Evolutionary conservation across 1,140 invertebrate species (phyloP).

Genomic region (Ostrea denselamellosa): DNA sequence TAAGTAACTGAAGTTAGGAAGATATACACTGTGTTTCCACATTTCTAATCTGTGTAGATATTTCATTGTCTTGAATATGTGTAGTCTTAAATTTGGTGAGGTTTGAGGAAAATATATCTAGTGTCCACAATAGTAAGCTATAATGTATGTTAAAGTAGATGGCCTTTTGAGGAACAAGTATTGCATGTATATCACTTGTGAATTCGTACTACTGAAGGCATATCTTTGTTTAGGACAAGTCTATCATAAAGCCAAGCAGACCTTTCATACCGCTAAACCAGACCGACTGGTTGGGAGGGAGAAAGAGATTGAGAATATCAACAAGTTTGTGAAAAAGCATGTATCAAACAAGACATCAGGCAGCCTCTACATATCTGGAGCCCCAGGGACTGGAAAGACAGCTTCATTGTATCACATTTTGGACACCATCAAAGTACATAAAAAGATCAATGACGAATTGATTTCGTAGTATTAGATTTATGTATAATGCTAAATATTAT

Average conservation of each 20-base stretch:
- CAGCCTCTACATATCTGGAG: slow-evolving; percentile 95
- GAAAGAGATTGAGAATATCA: slow-evolving; percentile 85
- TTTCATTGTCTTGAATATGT: background rate
- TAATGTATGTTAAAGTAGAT: background rate
- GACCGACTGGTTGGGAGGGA: slow-evolving; percentile 88
- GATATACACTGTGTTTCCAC: background rate
- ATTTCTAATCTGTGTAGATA: background rate
- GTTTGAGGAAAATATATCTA: background rate
- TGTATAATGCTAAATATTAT: background rate
- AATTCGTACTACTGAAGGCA: background rate
- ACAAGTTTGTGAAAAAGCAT: slow-evolving; percentile 85
- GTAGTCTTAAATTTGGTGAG: no score
- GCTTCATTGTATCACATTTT: slow-evolving; percentile 89
- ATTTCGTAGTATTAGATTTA: background rate
- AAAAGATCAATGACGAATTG: background rate
- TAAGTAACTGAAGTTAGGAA: background rate
- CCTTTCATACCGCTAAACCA: slow-evolving; percentile 86
- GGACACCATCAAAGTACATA: slow-evolving; percentile 74
- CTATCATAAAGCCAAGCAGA: slow-evolving; percentile 80
- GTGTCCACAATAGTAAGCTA: background rate
- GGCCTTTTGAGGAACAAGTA: background rate
- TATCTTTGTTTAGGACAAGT: slow-evolving; percentile 54
- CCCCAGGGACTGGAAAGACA: slow-evolving; percentile 98
- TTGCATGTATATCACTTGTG: background rate
- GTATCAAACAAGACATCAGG: slow-evolving; percentile 85